These are phyloP conservation scores for Ailurus styani DNA, from an alignment of 2,113 vertebrate genomes.

Conservation along the genomic window DNA sequence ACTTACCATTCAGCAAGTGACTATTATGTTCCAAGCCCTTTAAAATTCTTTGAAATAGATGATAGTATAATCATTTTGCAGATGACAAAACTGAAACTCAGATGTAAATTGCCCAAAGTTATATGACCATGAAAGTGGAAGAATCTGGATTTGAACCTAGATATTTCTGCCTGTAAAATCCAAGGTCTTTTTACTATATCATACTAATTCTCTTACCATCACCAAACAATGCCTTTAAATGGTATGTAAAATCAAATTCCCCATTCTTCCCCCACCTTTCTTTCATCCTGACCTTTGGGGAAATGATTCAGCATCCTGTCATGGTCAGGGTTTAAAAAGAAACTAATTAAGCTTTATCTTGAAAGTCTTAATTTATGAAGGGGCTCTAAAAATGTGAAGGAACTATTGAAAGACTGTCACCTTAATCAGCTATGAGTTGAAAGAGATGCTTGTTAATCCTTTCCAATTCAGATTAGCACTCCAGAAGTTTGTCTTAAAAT, in stretches of 20 bases:
- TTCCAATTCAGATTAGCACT: slow-evolving; percentile 33
- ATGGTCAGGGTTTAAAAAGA: not conserved
- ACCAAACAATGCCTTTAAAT: not conserved
- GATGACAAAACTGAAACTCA: slow-evolving; percentile 20
- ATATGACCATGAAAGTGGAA: not conserved
- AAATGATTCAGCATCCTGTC: not conserved
- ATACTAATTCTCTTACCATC: not conserved
- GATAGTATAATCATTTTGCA: slow-evolving; percentile 1
- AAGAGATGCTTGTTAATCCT: slow-evolving; percentile 7
- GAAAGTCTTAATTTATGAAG: slow-evolving; percentile 24
- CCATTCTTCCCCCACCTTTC: not conserved
- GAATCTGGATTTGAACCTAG: slow-evolving; percentile 5
- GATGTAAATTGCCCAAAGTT: slow-evolving; percentile 2
- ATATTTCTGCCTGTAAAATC: not conserved
- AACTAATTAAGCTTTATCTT: not conserved
- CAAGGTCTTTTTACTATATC: not conserved
- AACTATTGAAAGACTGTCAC: slow-evolving; percentile 33
- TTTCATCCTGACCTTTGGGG: not conserved
- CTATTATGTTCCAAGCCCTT: slow-evolving; percentile 8
- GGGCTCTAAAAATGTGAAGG: slow-evolving; percentile 7
- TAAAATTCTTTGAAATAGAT: slow-evolving; percentile 30
- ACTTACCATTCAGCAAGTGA: not conserved
- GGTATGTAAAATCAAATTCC: not conserved
- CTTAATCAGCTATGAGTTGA: slow-evolving; percentile 32
- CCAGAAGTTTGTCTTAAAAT: slow-evolving; percentile 48